These are phyloP conservation scores for Amblyopsis rosae DNA, from an alignment of 2,113 vertebrate genomes.

Conservation along the genomic window DNA sequence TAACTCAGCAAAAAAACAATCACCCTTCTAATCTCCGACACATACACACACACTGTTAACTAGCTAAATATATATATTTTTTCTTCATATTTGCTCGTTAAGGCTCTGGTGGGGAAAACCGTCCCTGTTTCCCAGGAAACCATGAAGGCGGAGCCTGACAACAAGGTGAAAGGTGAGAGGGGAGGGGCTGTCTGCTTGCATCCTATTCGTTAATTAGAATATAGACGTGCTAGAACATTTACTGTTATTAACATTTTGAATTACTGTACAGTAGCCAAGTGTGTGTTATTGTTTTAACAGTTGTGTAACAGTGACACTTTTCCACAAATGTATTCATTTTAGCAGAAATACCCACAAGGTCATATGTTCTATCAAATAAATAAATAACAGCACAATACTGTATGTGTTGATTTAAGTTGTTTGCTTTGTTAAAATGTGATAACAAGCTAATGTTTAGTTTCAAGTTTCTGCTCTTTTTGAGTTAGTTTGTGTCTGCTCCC, in stretches of 20 bases:
- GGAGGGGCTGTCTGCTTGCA: neutral
- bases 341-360: too few relatives aligned
- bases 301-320: too few relatives aligned
- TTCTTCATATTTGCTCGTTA: conserved; percentile 24
- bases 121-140: conserved; percentile 79
- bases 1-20: conserved; percentile 53
- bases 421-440: neutral
- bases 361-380: too few relatives aligned
- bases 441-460: neutral
- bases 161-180: conserved; percentile 87
- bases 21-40: conserved; percentile 40
- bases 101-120: conserved; percentile 85
- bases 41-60: neutral
- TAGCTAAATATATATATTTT: neutral
- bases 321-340: too few relatives aligned
- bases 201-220: neutral
- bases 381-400: too few relatives aligned
- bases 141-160: conserved; percentile 88
- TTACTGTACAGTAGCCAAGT: neutral
- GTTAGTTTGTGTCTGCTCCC: too few relatives aligned
- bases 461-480: too few relatives aligned
- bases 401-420: too few relatives aligned
- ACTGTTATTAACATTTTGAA: neutral
- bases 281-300: too few relatives aligned
- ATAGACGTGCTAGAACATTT: neutral